A percentile compares a stretch with the other conserved stretches of the same genome.
These are phyloP conservation scores for Lagothrix lagotricha DNA, from an alignment of 2,797 vertebrate genomes.

Conservation along the genomic window DNA sequence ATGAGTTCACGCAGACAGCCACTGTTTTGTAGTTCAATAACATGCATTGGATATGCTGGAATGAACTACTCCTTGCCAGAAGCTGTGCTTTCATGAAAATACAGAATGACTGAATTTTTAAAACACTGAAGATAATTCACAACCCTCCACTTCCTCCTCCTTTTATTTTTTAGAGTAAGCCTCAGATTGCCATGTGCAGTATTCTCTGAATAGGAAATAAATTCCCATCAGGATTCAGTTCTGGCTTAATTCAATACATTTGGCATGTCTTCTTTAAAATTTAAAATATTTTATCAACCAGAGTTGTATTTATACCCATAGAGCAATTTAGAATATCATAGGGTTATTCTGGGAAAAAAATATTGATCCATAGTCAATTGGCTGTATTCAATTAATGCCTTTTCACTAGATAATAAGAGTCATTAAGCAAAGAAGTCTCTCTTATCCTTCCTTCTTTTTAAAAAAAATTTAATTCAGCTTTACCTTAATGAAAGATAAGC, in stretches of 20 bases:
- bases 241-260: not conserved
- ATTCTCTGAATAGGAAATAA: constrained; percentile 65
- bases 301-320: not conserved
- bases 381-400: constrained; percentile 33
- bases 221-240: not conserved
- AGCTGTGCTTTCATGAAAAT: constrained; percentile 3
- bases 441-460: not conserved
- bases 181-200: not conserved
- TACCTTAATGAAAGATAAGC: constrained; percentile 18
- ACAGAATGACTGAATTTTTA: not conserved
- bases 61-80: constrained; percentile 40
- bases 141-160: not conserved
- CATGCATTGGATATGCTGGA: not conserved
- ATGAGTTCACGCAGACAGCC: not conserved
- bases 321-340: constrained; percentile 49
- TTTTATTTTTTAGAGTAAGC: not conserved
- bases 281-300: constrained; percentile 29
- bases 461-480: not conserved
- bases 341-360: not conserved
- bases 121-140: not conserved
- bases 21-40: not conserved
- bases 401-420: not conserved
- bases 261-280: not conserved
- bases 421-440: not conserved
- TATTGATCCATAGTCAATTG: not conserved